phyloP scores from a whole-genome alignment of 1,140 invertebrate species.

The Halesus radiatus region DNA sequence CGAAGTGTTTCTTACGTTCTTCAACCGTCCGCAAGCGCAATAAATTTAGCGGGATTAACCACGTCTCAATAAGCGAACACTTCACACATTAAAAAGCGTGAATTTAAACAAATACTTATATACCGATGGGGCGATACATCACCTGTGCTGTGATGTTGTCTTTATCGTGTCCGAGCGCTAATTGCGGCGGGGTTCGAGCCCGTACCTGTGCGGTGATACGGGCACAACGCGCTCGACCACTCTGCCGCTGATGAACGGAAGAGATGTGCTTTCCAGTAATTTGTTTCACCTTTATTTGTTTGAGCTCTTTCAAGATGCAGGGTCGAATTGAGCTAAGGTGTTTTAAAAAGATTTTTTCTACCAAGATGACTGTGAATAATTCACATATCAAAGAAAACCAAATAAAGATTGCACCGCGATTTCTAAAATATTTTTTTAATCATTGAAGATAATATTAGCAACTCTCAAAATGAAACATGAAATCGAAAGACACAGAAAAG shows the following conservation, averaged over 20 bases:
- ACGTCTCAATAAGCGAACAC: not conserved
- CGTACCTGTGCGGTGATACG: not conserved
- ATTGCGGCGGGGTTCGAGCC: slow-evolving; percentile 22
- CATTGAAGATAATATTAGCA: no score
- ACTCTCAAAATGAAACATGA: no score
- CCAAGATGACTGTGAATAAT: no score
- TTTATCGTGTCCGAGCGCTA: slow-evolving; percentile 15
- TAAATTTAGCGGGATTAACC: not conserved
- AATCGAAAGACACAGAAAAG: no score
- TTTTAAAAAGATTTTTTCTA: no score
- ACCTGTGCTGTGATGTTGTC: not conserved
- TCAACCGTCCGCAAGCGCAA: no score
- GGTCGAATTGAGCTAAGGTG: slow-evolving; percentile 1
- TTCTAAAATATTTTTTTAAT: no score
- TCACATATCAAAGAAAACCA: no score
- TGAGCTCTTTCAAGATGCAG: slow-evolving; percentile 39
- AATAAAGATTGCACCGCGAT: no score
- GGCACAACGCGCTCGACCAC: not conserved
- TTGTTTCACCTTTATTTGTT: slow-evolving; percentile 58
- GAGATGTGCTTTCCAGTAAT: slow-evolving; percentile 52
- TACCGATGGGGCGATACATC: not conserved
- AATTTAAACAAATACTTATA: not conserved
- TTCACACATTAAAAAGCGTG: not conserved
- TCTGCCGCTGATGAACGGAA: slow-evolving; percentile 48
- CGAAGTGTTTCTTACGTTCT: no score